These are phyloP conservation scores for Melieria crassipennis DNA, from an alignment of 2,888 invertebrate genomes.

Conservation along the genomic window DNA sequence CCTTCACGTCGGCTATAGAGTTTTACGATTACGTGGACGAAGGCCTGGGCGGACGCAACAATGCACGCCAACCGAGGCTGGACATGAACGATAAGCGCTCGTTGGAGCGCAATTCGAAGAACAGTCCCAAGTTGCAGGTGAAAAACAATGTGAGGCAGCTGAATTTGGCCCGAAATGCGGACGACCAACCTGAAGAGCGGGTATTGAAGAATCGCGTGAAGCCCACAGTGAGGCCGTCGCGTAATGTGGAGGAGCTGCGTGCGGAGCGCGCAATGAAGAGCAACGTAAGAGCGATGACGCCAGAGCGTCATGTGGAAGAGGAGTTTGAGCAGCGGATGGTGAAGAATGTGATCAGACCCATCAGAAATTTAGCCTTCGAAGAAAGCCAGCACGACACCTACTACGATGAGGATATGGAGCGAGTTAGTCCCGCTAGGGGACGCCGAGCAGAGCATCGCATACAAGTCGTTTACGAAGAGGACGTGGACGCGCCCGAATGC, in stretches of 20 bases:
- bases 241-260: background rate
- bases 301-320: too few species aligned
- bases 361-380: background rate
- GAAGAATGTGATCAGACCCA: background rate
- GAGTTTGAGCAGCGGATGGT: too few species aligned
- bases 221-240: background rate
- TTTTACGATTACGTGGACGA: constrained; percentile 60
- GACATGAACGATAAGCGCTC: constrained; percentile 61
- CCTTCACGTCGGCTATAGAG: constrained; percentile 60
- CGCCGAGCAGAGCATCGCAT: constrained; percentile 4
- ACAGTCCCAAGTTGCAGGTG: constrained; percentile 60
- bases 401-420: background rate
- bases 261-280: background rate
- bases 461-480: constrained; percentile 25
- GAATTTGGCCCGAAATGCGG: constrained; percentile 41
- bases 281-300: background rate
- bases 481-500: constrained; percentile 17
- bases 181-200: background rate
- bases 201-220: background rate
- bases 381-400: background rate
- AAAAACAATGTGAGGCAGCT: constrained; percentile 56
- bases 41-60: constrained; percentile 48
- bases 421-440: constrained; percentile 22
- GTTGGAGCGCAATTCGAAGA: constrained; percentile 60
- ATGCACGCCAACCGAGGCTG: constrained; percentile 54